These are phyloP conservation scores for Drosophila niveifrons DNA, from an alignment of 2,888 invertebrate genomes.

Conservation along the genomic window DNA sequence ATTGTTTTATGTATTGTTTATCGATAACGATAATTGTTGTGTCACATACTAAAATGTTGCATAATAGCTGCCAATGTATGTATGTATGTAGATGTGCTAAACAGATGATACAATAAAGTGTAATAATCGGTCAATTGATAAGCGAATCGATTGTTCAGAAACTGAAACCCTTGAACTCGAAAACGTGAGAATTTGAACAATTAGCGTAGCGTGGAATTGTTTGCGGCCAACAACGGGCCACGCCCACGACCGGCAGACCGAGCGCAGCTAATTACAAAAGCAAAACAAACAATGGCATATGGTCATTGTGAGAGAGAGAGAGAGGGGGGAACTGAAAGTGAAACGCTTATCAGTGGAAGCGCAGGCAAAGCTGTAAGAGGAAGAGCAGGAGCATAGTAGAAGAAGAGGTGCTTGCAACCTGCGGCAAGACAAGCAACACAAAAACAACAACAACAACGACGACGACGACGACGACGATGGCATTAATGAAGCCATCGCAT, in stretches of 20 bases:
- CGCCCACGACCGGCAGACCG: conserved; percentile 1
- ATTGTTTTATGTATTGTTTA: too few species aligned
- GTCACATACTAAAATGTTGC: background rate
- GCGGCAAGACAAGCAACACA: conserved; percentile 4
- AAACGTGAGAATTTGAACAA: conserved; percentile 49
- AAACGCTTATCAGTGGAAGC: conserved; percentile 52
- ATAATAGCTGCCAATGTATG: background rate
- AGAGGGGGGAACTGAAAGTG: conserved; percentile 34
- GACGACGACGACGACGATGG: conserved; percentile 10
- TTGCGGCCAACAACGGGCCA: conserved; percentile 24
- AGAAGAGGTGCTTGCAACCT: conserved; percentile 27
- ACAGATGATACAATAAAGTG: background rate
- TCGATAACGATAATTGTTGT: background rate
- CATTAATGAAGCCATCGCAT: conserved; percentile 73
- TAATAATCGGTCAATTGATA: conserved; percentile 1
- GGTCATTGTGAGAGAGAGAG: background rate
- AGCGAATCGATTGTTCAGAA: background rate
- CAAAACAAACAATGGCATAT: conserved; percentile 57
- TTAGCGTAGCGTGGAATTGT: conserved; percentile 27
- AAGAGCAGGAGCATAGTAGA: background rate
- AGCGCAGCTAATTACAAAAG: conserved; percentile 54
- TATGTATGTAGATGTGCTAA: background rate
- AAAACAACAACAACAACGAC: background rate
- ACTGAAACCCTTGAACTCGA: background rate
- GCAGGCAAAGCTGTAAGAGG: conserved; percentile 28